Evolutionary conservation across 2,797 vertebrate genomes (phyloP), one percentile per base, ranked within the genome.

Genomic region (Propithecus deckenii): DNA sequence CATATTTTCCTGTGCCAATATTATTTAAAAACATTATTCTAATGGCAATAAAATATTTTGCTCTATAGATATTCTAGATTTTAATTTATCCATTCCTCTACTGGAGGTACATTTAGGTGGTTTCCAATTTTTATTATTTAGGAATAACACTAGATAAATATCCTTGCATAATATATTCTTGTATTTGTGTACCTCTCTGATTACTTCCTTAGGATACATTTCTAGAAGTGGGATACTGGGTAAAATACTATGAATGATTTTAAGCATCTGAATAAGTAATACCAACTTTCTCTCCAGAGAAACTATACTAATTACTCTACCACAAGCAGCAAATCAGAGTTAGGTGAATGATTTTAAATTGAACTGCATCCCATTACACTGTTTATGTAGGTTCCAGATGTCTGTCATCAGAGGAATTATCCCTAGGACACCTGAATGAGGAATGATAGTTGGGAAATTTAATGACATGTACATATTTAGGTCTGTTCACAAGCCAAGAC

Each of bases 1-100:
- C 18, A 18, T 61, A 57, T 63, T 95, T 96, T 30, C 76, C 72
- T 13, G 48, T 78, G 59, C 35, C 3, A 32, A 20, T 75, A 46
- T 97, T 93, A 94, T 79, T 95, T 96, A 18, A 84, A 94, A 95
- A 89, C 14, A 61, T 43, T 86, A 93, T 85, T 92, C 95, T 84
- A 88, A 86, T 93, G 85, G 38, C 30, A 74, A 92, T 79, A 74
- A 79, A 95, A 63, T 88, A 80, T 74, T 95, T 80, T 67, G 59
- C 69, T 69, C 61, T 59, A 32, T 11, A 17, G 41, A 23, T 89
- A 83, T 48, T 20, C 35, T 65, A 75, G 75, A 63, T 75, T 88
- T 97, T 85, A 96, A 91, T 43, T 41, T 79, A 86, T 59, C 48
- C 46, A 63, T 63, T 94, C 28, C 30, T 90, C 41, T 88, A 86